These are phyloP conservation scores for Zoanthus gigantus DNA, from an alignment of 92 coral and sea anemone species.

Conservation along the genomic window DNA sequence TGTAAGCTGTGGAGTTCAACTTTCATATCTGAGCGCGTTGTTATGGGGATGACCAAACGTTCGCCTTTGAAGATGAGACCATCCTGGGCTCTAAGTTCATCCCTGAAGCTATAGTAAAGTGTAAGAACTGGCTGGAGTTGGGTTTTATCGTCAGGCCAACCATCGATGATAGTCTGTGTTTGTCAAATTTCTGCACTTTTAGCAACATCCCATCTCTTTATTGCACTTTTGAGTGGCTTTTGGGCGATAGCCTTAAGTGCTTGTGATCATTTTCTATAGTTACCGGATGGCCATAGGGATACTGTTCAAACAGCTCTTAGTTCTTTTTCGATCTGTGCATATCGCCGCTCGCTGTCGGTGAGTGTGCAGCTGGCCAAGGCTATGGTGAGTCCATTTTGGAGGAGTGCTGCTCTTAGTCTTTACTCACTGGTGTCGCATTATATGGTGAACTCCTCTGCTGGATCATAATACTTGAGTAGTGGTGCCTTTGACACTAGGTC, in stretches of 20 bases:
- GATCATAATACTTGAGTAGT: too few species aligned
- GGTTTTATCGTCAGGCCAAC: constrained; percentile 46
- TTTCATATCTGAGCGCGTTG: constrained; percentile 14
- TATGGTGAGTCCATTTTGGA: too few species aligned
- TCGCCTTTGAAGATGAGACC: constrained; percentile 38
- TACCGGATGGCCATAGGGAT: too few species aligned
- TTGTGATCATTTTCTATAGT: too few species aligned
- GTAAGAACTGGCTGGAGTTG: constrained; percentile 10
- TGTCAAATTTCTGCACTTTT: not conserved
- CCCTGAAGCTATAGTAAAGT: constrained; percentile 47
- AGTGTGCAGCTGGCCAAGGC: too few species aligned
- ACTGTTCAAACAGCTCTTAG: too few species aligned
- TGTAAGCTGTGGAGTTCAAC: constrained; percentile 40
- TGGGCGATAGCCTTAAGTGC: not conserved
- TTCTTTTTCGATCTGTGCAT: too few species aligned
- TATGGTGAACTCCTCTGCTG: too few species aligned
- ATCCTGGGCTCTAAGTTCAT: constrained; percentile 33
- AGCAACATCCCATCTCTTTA: constrained; percentile 10
- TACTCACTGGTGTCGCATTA: too few species aligned
- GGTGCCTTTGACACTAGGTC: too few species aligned
- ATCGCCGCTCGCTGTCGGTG: too few species aligned
- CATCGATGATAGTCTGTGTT: constrained; percentile 41
- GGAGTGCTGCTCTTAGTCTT: too few species aligned
- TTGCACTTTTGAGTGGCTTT: constrained; percentile 12
- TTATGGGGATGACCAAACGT: not conserved